Conservation (phyloP, 2,797 vertebrate genomes). For the Typhlichthys subterraneus region DNA sequence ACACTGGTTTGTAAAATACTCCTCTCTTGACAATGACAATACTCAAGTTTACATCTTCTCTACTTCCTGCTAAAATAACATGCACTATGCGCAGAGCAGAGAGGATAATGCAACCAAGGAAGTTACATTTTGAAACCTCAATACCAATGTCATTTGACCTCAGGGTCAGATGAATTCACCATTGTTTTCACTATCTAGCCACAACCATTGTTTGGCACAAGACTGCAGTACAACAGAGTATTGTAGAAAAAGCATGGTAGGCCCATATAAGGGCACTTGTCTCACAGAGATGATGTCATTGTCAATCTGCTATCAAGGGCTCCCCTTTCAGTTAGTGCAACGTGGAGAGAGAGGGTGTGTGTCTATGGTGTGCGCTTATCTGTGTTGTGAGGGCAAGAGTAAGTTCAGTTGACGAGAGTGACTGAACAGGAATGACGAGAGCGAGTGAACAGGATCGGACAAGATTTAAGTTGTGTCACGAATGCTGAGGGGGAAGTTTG, state of each 20-base stretch:
- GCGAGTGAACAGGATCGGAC: conserved; percentile 21
- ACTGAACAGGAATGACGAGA: conserved; percentile 6
- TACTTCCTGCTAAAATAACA: no score
- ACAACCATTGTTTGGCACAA: background rate
- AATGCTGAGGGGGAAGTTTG: conserved; percentile 31
- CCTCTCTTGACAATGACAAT: no score
- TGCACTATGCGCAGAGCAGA: no score
- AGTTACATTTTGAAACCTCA: no score
- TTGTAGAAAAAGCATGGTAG: conserved; percentile 22
- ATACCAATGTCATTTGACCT: no score
- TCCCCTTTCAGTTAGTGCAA: conserved; percentile 53
- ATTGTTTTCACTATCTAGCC: conserved; percentile 7
- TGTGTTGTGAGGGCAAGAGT: conserved; percentile 13
- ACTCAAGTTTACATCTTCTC: no score
- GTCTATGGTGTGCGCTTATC: conserved; percentile 9
- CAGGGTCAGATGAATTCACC: background rate
- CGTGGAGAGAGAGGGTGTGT: conserved; percentile 39
- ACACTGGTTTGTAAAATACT: no score
- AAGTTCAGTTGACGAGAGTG: background rate
- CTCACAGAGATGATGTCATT: conserved; percentile 80
- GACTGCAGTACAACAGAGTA: conserved; percentile 11
- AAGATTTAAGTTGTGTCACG: background rate
- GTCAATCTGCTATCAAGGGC: conserved; percentile 27
- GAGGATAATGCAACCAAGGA: no score
- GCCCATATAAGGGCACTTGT: conserved; percentile 74